Conservation (phyloP, 2,797 vertebrate genomes). For the Taeniopygia guttata region DNA sequence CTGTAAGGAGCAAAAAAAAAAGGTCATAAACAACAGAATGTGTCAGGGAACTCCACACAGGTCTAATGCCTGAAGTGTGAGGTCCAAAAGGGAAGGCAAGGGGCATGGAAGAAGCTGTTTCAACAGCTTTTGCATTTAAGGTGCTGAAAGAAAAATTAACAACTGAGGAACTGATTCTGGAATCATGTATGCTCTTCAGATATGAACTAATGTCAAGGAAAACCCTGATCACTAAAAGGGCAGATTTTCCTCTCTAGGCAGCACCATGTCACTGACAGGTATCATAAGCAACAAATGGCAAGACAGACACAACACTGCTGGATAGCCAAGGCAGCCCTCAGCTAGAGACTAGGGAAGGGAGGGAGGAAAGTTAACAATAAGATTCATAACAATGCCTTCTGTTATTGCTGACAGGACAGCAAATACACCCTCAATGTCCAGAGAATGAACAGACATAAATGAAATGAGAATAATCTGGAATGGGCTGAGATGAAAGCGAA, state of each 20-base stretch:
- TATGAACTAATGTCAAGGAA: background rate
- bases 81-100: background rate
- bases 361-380: background rate
- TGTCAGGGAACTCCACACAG: background rate
- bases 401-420: background rate
- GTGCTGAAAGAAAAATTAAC: background rate
- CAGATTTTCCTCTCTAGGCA: background rate
- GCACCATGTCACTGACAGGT: background rate
- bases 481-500: fast-evolving
- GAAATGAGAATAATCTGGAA: background rate
- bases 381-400: background rate
- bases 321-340: background rate
- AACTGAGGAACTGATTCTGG: background rate
- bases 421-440: background rate
- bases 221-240: background rate
- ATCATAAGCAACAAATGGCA: background rate
- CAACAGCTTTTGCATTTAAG: background rate
- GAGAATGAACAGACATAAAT: fast-evolving
- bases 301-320: background rate
- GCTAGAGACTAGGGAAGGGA: background rate
- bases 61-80: background rate
- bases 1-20: background rate
- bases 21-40: background rate
- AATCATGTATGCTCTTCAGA: background rate
- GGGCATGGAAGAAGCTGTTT: background rate